Evolutionary conservation across 1,140 invertebrate genomes (phyloP).

Genomic region (Helicoverpa armigera): DNA sequence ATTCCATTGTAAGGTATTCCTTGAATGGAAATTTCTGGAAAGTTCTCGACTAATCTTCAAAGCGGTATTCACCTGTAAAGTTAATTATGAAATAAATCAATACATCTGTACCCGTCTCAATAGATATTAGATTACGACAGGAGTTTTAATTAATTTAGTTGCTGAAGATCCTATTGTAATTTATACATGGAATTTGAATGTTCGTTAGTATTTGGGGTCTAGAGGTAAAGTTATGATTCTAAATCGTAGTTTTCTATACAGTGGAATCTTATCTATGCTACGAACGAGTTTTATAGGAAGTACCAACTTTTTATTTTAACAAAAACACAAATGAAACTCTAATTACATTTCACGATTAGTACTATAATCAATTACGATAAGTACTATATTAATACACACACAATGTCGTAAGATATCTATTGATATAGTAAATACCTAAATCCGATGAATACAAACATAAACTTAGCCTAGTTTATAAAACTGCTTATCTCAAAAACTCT

Average conservation of each 20-base stretch:
- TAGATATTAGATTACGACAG: conserved; percentile 12
- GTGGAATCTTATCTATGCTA: too few species aligned
- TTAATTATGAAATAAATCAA: conserved; percentile 15
- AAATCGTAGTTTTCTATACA: too few species aligned
- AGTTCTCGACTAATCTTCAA: conserved; percentile 24
- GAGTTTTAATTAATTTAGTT: conserved; percentile 9
- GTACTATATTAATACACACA: too few species aligned
- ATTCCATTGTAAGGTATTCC: not conserved
- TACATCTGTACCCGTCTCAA: conserved; percentile 1
- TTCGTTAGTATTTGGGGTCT: not conserved
- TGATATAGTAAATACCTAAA: too few species aligned
- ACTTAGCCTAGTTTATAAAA: not conserved
- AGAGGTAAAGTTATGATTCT: not conserved
- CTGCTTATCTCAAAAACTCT: not conserved
- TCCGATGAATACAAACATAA: too few species aligned
- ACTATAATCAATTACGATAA: too few species aligned
- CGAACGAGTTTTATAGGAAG: too few species aligned
- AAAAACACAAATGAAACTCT: too few species aligned
- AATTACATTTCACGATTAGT: too few species aligned
- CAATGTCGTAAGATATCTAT: too few species aligned
- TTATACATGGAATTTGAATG: conserved; percentile 1
- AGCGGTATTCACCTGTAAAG: conserved; percentile 11
- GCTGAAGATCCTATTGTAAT: conserved; percentile 13
- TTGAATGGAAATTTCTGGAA: not conserved
- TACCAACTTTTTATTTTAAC: too few species aligned